Percentiles rank a stretch among this genome's conserved stretches.
Conservation (phyloP, 1,140 invertebrate genomes). For the Drosophila nigromelanica region DNA sequence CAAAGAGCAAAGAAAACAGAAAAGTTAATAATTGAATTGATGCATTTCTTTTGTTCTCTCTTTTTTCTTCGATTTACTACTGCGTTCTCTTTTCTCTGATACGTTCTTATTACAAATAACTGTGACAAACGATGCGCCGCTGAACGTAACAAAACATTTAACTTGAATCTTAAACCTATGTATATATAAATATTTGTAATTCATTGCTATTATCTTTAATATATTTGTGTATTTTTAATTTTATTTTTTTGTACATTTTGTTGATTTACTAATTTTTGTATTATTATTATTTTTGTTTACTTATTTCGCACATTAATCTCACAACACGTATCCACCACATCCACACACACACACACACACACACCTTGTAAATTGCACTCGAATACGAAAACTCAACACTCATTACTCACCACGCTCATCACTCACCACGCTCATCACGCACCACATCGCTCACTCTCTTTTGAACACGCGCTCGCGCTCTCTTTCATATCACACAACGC, state of each 20-base stretch:
- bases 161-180: neutral
- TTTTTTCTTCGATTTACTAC: constrained; percentile 44
- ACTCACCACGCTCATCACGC: constrained; percentile 8
- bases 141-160: constrained; percentile 3
- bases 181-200: constrained; percentile 17
- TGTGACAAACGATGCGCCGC: neutral
- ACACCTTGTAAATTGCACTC: constrained; percentile 6
- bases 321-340: constrained; percentile 1
- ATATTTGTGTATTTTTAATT: neutral
- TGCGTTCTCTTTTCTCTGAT: no score
- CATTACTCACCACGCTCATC: neutral
- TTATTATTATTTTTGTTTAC: constrained; percentile 38
- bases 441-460: constrained; percentile 3
- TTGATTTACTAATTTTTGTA: constrained; percentile 42
- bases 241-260: constrained; percentile 33
- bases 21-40: constrained; percentile 10
- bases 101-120: no score
- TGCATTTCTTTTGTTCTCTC: constrained; percentile 43
- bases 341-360: constrained; percentile 11
- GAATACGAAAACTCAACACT: neutral
- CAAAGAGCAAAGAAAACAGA: neutral
- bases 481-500: constrained; percentile 1
- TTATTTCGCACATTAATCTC: constrained; percentile 54
- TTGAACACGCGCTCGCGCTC: neutral
- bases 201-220: neutral